Evolutionary conservation across 1,140 invertebrate species (phyloP).

Genomic region (Drosophila virilis): DNA sequence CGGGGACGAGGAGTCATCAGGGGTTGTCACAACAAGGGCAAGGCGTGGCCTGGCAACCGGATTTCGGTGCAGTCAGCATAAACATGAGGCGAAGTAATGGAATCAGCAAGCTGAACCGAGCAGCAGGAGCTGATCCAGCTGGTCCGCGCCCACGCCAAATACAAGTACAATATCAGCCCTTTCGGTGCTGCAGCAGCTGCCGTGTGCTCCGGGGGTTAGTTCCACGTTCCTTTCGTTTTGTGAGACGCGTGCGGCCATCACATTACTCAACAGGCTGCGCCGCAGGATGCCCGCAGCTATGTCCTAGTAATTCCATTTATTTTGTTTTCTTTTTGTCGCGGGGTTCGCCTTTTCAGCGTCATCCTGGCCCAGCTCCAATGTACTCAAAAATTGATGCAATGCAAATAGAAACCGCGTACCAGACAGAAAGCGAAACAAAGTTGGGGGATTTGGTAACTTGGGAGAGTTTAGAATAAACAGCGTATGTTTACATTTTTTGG

Average conservation of each 20-base stretch:
- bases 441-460: constrained; percentile 13
- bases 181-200: constrained; percentile 56
- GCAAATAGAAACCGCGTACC: constrained; percentile 33
- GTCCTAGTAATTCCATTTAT: constrained; percentile 70
- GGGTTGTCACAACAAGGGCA: constrained; percentile 43
- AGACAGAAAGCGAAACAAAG: background rate
- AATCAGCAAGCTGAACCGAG: constrained; percentile 21
- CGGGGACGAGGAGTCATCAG: constrained; percentile 16
- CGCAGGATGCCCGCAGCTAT: constrained; percentile 48
- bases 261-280: constrained; percentile 53
- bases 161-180: constrained; percentile 37
- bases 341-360: constrained; percentile 30
- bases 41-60: constrained; percentile 37
- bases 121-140: constrained; percentile 33
- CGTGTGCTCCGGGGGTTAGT: constrained; percentile 50
- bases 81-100: constrained; percentile 26
- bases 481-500: constrained; percentile 68
- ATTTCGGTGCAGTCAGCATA: constrained; percentile 33
- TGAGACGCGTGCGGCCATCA: constrained; percentile 63
- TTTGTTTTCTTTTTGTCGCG: constrained; percentile 42
- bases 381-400: constrained; percentile 53
- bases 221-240: constrained; percentile 24
- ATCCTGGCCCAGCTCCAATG: constrained; percentile 12
- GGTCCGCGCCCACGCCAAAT: constrained; percentile 28
- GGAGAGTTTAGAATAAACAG: constrained; percentile 32